A percentile compares a stretch with the other conserved stretches of the same genome.
These are phyloP conservation scores for Trochalopteron elliotii DNA, from an alignment of 2,113 vertebrate species.

Conservation along the genomic window DNA sequence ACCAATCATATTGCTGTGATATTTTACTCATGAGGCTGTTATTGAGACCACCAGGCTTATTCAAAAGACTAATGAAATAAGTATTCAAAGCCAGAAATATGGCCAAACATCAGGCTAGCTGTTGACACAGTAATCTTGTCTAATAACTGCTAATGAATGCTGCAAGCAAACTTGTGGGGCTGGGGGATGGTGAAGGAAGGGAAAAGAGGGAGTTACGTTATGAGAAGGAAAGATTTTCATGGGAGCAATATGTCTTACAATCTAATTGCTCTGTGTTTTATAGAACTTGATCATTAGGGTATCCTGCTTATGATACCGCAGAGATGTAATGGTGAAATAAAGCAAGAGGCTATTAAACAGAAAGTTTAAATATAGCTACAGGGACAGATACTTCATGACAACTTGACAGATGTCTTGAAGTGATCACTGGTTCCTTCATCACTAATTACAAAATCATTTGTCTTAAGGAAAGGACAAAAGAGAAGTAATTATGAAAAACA, in stretches of 20 bases:
- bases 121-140: slow-evolving; percentile 39
- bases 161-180: not conserved
- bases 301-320: slow-evolving; percentile 74
- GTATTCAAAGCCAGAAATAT: not conserved
- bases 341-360: slow-evolving; percentile 83
- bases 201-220: slow-evolving; percentile 8
- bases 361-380: slow-evolving; percentile 87
- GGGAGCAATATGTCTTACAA: slow-evolving; percentile 74
- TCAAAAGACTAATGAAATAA: not conserved
- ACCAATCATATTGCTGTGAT: not conserved
- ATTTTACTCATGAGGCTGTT: not conserved
- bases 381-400: slow-evolving; percentile 84
- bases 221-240: slow-evolving; percentile 67
- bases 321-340: slow-evolving; percentile 81
- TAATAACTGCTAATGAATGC: slow-evolving; percentile 6
- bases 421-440: slow-evolving; percentile 81
- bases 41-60: not conserved
- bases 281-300: slow-evolving; percentile 80
- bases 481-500: slow-evolving; percentile 87
- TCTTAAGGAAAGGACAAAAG: slow-evolving; percentile 85
- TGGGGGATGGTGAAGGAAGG: slow-evolving; percentile 2
- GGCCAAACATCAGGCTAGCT: slow-evolving; percentile 21
- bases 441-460: slow-evolving; percentile 88
- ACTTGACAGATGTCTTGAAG: slow-evolving; percentile 85
- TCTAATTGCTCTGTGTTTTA: slow-evolving; percentile 81